These are phyloP conservation scores for Xiphorhynchus erythropygius DNA, from an alignment of 2,797 vertebrate genomes.

Conservation along the genomic window DNA sequence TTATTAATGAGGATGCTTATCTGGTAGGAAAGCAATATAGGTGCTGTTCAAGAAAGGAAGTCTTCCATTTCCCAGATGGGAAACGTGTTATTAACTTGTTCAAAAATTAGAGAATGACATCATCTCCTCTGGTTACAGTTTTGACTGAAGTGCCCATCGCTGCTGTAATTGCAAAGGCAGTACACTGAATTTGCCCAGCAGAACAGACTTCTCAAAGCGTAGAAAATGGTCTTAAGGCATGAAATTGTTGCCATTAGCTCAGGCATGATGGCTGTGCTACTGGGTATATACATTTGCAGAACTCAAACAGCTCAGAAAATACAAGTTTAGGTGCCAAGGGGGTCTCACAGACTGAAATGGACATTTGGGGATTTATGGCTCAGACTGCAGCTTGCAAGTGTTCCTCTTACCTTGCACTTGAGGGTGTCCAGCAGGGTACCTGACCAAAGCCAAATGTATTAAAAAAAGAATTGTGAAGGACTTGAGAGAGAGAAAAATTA, in stretches of 20 bases:
- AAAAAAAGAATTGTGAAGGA: background rate
- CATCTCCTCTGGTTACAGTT: background rate
- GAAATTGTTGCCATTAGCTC: background rate
- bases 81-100: background rate
- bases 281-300: background rate
- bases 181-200: background rate
- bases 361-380: background rate
- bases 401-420: background rate
- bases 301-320: background rate
- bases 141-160: background rate
- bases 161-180: background rate
- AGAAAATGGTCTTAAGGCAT: background rate
- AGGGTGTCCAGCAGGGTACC: background rate
- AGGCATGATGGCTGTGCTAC: background rate
- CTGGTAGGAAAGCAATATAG: background rate
- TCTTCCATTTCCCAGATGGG: background rate
- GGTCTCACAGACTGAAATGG: background rate
- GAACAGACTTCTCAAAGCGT: background rate
- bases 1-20: background rate
- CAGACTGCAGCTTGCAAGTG: background rate
- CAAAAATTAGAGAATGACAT: background rate
- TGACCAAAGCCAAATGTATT: background rate
- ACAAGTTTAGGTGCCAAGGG: background rate
- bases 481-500: background rate
- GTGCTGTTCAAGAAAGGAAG: background rate